These are phyloP conservation scores for Pharmacophagus antenor DNA, from an alignment of 2,888 invertebrate species.

Conservation along the genomic window DNA sequence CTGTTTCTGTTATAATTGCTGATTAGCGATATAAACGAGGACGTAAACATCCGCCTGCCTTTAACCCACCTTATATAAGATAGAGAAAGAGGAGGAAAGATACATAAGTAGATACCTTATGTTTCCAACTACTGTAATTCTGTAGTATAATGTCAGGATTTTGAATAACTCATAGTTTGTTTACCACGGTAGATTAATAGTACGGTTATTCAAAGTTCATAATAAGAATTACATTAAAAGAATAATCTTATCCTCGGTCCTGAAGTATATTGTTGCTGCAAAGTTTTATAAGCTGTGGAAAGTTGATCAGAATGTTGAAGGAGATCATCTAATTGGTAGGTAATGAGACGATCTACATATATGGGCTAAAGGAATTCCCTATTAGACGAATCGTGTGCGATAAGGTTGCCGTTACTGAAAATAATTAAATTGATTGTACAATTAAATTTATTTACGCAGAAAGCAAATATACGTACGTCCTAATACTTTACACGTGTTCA, in stretches of 20 bases:
- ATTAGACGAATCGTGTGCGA: background rate
- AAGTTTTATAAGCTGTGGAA: background rate
- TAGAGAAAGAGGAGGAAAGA: constrained; percentile 5
- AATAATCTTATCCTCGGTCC: background rate
- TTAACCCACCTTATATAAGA: background rate
- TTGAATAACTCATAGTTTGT: background rate
- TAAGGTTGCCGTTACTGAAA: background rate
- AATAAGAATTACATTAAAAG: background rate
- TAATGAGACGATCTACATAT: background rate
- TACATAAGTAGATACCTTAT: background rate
- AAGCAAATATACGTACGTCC: background rate
- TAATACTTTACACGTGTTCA: too few relatives aligned
- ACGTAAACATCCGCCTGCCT: constrained; percentile 6
- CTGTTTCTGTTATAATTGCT: background rate
- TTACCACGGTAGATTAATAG: background rate
- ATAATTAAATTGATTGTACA: background rate
- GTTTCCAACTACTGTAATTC: background rate
- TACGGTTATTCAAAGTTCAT: background rate
- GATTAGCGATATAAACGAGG: background rate
- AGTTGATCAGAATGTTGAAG: background rate
- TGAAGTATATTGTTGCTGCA: background rate
- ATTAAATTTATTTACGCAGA: background rate
- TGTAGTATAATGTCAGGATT: background rate
- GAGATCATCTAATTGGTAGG: background rate
- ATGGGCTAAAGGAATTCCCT: background rate